phyloP scores from a whole-genome alignment of 2,888 invertebrate species.

The Rhagonycha lutea region DNA sequence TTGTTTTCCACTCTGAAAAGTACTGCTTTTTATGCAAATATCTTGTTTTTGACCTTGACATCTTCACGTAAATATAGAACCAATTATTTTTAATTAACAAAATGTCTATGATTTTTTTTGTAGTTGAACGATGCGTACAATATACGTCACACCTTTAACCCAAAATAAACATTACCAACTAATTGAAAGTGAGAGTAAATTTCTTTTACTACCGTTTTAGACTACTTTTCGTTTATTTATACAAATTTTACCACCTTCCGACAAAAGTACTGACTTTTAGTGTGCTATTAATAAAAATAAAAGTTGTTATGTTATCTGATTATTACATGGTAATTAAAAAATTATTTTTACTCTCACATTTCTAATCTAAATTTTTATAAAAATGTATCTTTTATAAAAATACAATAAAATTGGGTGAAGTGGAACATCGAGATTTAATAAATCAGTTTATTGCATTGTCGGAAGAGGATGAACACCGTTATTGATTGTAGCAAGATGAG shows the following conservation, averaged over 20 bases:
- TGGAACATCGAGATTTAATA: neutral
- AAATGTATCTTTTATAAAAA: neutral
- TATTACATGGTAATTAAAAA: neutral
- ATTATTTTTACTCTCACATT: neutral
- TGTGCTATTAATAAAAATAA: neutral
- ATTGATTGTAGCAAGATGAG: neutral
- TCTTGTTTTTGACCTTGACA: too few relatives aligned
- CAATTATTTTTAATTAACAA: too few relatives aligned
- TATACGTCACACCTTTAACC: too few relatives aligned
- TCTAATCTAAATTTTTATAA: neutral
- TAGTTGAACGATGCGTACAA: too few relatives aligned
- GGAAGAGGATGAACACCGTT: neutral
- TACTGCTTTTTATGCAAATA: too few relatives aligned
- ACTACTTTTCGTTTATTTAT: neutral
- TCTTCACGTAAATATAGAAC: too few relatives aligned
- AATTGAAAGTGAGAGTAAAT: neutral
- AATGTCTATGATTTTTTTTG: too few relatives aligned
- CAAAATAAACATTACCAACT: too few relatives aligned
- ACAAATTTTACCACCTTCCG: neutral
- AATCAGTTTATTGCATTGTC: neutral
- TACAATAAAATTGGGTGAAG: neutral
- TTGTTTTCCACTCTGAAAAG: too few relatives aligned
- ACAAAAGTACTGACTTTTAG: neutral
- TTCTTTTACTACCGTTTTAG: neutral
- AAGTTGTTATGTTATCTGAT: neutral